Base-by-base conservation (phyloP, 30 jellyfish, hydroid and myxozoan species). In the Pelagia noctiluca region DNA sequence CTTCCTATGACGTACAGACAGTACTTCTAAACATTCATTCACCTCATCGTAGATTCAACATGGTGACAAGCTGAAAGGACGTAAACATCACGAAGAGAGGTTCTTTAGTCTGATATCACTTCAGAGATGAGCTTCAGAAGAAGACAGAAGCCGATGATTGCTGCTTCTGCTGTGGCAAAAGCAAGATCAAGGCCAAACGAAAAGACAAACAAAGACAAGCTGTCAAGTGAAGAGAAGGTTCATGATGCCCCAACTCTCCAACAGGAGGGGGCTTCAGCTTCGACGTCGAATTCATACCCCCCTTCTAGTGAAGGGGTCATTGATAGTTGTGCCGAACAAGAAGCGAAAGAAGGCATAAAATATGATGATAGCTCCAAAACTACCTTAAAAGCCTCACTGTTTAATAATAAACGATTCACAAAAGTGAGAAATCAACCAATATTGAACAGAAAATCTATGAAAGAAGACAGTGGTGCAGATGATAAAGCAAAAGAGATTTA, bases 71-170 rank as follows among this genome's bases (percentile, higher is more conserved):
- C n/a, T n/a, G n/a, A n/a, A n/a, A n/a, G n/a, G n/a, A n/a, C n/a
- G n/a, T n/a, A n/a, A n/a, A n/a, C n/a, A n/a, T n/a, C n/a, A n/a
- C n/a, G n/a, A n/a, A n/a, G n/a, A n/a, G n/a, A n/a, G n/a, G n/a
- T n/a, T n/a, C n/a, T n/a, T n/a, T n/a, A n/a, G n/a, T n/a, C 23
- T 61, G 74, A 18, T 22, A 61, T 61, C 74, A n/a, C 19, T 47
- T n/a, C 24, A 5, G 49, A 49, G 22, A 80, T 80, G 90, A 80
- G 90, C 35, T 80, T 80, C 35, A 74, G 90, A 12, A 80, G 49
- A 48, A 80, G 67, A 72, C 42, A 83, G 8, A 32, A 42, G 11
- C 83, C 90, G n/a, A 73, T 80, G 65, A 4, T 80, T 1, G 37
- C 90, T 0, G 69, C 60, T 5, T 46, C 90, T 23, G 57, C 83